Conservation (phyloP, 2,888 invertebrate species). For the Pristionchus maxplancki region DNA sequence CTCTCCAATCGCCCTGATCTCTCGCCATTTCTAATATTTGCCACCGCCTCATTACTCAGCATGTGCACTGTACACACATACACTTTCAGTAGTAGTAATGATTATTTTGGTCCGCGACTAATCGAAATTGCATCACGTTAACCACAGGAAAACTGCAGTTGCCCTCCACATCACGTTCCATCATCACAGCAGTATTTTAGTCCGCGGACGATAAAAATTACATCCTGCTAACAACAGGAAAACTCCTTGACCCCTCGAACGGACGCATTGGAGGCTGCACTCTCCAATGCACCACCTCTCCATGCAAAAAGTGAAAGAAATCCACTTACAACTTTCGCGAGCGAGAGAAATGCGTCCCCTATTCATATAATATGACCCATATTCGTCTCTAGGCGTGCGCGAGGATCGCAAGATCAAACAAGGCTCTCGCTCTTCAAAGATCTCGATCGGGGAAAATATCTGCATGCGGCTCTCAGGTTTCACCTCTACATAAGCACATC, state of each 20-base stretch:
- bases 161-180: too few relatives aligned
- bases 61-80: slow-evolving; percentile 18
- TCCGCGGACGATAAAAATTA: too few relatives aligned
- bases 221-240: not conserved
- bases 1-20: not conserved
- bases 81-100: not conserved
- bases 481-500: not conserved
- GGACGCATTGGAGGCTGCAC: not conserved
- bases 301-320: slow-evolving; percentile 35
- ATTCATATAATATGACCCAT: slow-evolving; percentile 42
- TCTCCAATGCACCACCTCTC: not conserved
- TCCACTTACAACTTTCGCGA: not conserved
- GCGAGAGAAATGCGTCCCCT: not conserved
- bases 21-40: not conserved
- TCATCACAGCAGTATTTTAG: too few relatives aligned
- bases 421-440: not conserved
- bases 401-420: not conserved
- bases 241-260: not conserved
- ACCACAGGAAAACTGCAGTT: not conserved
- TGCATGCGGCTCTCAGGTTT: not conserved
- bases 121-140: too few relatives aligned
- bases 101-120: not conserved
- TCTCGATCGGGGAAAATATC: not conserved
- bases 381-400: not conserved
- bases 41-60: slow-evolving; percentile 40